phyloP scores from a whole-genome alignment of 2,113 vertebrate genomes.

The Chamaetylas fuelleborni region DNA sequence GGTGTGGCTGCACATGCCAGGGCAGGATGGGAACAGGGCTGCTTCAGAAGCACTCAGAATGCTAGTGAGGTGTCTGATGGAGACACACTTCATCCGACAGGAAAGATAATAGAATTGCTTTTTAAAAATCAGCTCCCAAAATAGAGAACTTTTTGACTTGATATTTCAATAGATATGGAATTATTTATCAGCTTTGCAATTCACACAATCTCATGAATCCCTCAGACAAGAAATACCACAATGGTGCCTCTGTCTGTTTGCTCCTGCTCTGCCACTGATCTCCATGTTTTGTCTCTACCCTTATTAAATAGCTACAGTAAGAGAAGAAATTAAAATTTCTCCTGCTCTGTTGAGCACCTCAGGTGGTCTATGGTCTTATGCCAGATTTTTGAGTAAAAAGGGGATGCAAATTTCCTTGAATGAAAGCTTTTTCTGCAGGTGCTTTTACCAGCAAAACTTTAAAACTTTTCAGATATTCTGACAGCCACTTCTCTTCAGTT shows the following conservation, averaged over 20 bases:
- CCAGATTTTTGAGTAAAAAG: not conserved
- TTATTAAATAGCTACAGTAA: not conserved
- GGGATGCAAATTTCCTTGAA: not conserved
- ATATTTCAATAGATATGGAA: not conserved
- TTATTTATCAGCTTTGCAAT: not conserved
- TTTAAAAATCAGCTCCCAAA: not conserved
- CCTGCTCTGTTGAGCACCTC: not conserved
- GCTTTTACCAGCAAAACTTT: too few relatives aligned
- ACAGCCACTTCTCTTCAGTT: not conserved
- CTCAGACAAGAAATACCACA: not conserved
- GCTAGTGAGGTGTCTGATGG: not conserved
- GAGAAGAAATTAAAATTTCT: not conserved
- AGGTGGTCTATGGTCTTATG: fast-evolving
- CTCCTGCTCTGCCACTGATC: not conserved
- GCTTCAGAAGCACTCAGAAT: not conserved
- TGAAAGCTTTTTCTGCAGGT: not conserved
- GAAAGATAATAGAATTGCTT: constrained; percentile 16
- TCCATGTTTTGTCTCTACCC: not conserved
- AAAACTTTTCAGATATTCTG: not conserved
- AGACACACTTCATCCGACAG: not conserved
- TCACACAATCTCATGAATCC: fast-evolving
- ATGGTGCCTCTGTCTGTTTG: not conserved
- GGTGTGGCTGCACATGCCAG: fast-evolving
- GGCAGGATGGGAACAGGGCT: not conserved
- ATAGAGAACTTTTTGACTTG: constrained; percentile 12